phyloP scores from a whole-genome alignment of 2,797 vertebrate genomes.

The Siniperca scherzeri region DNA sequence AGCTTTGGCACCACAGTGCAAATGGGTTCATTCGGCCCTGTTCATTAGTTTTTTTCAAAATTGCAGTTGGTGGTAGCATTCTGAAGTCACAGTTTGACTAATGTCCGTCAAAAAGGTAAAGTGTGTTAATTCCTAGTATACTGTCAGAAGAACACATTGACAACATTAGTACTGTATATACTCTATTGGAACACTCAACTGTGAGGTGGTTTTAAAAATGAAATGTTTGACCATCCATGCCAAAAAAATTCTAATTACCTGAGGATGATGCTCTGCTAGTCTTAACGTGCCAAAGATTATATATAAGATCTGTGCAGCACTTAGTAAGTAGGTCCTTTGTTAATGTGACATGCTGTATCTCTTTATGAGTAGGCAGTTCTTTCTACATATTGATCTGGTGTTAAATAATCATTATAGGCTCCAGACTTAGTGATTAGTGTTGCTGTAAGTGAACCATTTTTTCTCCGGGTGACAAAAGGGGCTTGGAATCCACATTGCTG shows the following conservation, averaged over 20 bases:
- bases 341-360: slow-evolving; percentile 68
- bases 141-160: background rate
- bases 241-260: background rate
- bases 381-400: slow-evolving; percentile 77
- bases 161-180: background rate
- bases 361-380: slow-evolving; percentile 67
- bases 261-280: background rate
- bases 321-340: slow-evolving; percentile 36
- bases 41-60: background rate
- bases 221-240: background rate
- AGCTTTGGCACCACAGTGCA: background rate
- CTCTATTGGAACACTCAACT: background rate
- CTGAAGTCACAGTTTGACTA: background rate
- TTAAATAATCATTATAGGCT: slow-evolving; percentile 76
- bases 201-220: background rate
- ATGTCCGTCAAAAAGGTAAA: background rate
- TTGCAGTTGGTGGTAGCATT: background rate
- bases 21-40: background rate
- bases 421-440: slow-evolving; percentile 75
- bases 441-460: slow-evolving; percentile 68
- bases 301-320: slow-evolving; percentile 29
- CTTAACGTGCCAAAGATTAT: slow-evolving; percentile 68
- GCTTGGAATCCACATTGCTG: slow-evolving; percentile 37
- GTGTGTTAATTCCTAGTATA: background rate
- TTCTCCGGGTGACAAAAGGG: slow-evolving; percentile 53